Conservation (phyloP, 2,797 vertebrate species). For the Sternotherus odoratus region DNA sequence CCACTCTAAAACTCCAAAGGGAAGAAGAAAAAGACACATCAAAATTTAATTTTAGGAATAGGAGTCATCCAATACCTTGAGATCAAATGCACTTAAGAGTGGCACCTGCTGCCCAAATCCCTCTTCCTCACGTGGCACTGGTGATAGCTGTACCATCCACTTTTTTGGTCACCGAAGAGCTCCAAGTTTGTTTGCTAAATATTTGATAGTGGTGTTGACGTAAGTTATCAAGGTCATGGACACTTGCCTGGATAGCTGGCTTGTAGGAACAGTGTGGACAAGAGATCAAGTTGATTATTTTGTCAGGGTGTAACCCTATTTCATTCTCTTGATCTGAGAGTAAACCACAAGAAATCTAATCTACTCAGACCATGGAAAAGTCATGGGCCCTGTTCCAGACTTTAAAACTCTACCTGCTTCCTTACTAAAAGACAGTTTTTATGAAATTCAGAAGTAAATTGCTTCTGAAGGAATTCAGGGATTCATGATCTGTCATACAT, state of each 20-base stretch:
- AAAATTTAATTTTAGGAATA: not conserved
- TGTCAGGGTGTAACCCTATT: not conserved
- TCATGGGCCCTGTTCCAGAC: no score
- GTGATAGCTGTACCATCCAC: not conserved
- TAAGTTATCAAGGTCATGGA: no score
- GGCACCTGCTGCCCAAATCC: no score
- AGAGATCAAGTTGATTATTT: not conserved
- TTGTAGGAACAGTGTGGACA: not conserved
- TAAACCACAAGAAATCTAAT: not conserved
- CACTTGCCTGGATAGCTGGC: not conserved
- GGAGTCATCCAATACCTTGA: not conserved
- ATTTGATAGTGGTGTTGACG: not conserved
- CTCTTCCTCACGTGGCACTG: not conserved
- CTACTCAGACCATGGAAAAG: no score
- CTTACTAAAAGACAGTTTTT: not conserved
- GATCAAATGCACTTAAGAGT: not conserved
- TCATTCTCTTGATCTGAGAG: not conserved
- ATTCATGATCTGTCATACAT: no score
- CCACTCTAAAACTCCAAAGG: no score
- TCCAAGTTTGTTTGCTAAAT: not conserved
- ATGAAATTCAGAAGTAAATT: not conserved
- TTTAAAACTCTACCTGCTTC: not conserved
- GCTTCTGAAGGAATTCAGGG: not conserved
- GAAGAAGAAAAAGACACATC: not conserved
- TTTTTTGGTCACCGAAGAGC: not conserved